Evolutionary conservation across 2,797 vertebrate genomes (phyloP).

Genomic region (Coregonus ussuriensis): DNA sequence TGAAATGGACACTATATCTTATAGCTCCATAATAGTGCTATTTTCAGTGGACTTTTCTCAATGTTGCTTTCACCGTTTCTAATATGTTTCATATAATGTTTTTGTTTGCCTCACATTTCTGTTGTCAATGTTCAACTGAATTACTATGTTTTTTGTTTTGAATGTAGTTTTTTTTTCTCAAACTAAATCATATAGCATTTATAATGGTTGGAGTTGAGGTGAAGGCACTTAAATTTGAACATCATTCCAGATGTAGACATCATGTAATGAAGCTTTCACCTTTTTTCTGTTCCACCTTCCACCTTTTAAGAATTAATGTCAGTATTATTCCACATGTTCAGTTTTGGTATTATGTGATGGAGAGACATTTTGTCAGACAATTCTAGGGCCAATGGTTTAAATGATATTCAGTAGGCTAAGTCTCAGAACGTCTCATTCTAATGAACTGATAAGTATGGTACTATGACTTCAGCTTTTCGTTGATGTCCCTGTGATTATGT

Average conservation of each 20-base stretch:
- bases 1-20: not conserved
- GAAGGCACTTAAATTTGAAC: constrained; percentile 61
- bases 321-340: constrained; percentile 68
- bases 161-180: constrained; percentile 30
- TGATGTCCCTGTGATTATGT: constrained; percentile 52
- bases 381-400: constrained; percentile 57
- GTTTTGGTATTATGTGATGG: constrained; percentile 61
- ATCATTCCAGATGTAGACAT: constrained; percentile 39
- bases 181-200: constrained; percentile 40
- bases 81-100: not conserved
- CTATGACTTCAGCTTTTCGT: constrained; percentile 43
- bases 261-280: constrained; percentile 41
- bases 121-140: not conserved
- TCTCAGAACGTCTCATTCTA: not conserved
- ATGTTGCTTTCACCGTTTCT: not conserved
- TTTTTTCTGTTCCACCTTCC: constrained; percentile 17
- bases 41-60: not conserved
- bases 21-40: not conserved
- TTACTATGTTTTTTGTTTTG: not conserved
- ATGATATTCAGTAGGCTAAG: not conserved
- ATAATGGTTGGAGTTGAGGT: constrained; percentile 34
- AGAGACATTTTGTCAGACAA: constrained; percentile 39
- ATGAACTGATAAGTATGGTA: constrained; percentile 44
- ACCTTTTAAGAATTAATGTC: constrained; percentile 46
- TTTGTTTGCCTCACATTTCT: not conserved